Conservation (phyloP, 2,888 invertebrate species). For the Steinernema carpocapsae region DNA sequence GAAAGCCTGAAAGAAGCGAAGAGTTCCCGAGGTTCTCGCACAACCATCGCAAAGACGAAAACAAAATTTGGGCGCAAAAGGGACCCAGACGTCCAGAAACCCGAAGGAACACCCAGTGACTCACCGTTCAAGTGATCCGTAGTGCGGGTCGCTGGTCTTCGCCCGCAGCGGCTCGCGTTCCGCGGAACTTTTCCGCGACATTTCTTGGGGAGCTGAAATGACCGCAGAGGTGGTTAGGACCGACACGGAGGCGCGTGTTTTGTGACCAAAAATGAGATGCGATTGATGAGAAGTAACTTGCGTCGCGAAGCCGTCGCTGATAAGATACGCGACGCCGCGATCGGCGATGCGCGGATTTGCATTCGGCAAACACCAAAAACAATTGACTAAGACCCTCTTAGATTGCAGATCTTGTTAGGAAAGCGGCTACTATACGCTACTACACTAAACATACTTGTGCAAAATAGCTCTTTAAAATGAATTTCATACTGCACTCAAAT, state of each 20-base stretch:
- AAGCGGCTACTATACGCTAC: no score
- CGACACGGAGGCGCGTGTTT: not conserved
- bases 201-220: not conserved
- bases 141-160: not conserved
- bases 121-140: conserved; percentile 11
- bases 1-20: not conserved
- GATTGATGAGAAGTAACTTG: not conserved
- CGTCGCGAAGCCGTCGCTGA: conserved; percentile 1
- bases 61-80: not conserved
- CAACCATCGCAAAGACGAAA: not conserved
- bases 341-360: conserved; percentile 3
- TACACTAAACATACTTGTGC: no score
- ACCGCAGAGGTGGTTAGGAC: not conserved
- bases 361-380: not conserved
- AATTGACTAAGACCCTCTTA: no score
- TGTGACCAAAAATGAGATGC: conserved; percentile 1
- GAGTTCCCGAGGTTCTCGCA: not conserved
- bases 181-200: conserved; percentile 7
- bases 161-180: conserved; percentile 13
- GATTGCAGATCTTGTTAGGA: no score
- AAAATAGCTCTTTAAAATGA: no score
- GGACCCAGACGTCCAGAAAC: no score
- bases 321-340: conserved; percentile 15
- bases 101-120: not conserved
- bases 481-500: no score